A percentile compares a stretch with the other conserved stretches of the same genome.
phyloP scores from a whole-genome alignment of 2,888 invertebrate genomes.

The Branchellion lobata region DNA sequence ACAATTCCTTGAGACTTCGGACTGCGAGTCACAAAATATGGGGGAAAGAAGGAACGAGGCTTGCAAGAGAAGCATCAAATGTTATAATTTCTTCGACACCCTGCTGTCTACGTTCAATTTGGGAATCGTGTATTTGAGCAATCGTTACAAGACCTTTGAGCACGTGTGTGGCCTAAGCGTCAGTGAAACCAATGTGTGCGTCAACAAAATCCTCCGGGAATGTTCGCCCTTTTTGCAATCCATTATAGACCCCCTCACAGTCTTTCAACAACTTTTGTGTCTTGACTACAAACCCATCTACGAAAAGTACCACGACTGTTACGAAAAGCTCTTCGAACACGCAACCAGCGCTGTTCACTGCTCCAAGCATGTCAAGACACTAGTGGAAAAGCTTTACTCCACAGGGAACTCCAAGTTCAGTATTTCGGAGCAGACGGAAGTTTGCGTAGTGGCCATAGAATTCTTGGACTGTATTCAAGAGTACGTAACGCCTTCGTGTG shows the following conservation, averaged over 20 bases:
- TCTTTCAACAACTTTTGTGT: constrained; percentile 20
- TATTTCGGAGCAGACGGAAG: constrained; percentile 1
- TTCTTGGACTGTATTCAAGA: constrained; percentile 32
- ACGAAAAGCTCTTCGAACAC: not conserved
- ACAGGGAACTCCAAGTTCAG: not conserved
- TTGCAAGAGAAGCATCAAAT: not conserved
- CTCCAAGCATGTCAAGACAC: not conserved
- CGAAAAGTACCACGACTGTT: not conserved
- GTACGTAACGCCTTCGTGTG: not conserved
- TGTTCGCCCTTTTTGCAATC: constrained; percentile 12
- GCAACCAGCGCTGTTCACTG: not conserved
- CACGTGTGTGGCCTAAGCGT: not conserved
- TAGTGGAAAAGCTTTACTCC: not conserved
- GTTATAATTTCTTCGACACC: not conserved
- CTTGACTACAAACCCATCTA: constrained; percentile 17
- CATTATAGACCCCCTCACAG: constrained; percentile 15
- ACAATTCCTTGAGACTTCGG: not conserved
- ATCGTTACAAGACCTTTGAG: not conserved
- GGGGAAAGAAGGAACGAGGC: not conserved
- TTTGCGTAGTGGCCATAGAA: constrained; percentile 21
- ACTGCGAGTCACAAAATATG: not conserved
- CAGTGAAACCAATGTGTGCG: not conserved
- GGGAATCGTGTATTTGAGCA: not conserved
- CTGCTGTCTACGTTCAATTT: not conserved
- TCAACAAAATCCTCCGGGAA: constrained; percentile 1